Evolutionary conservation across 1,140 invertebrate genomes (phyloP), one percentile per base, ranked within the genome.

Genomic region (Ceratina calcarata): DNA sequence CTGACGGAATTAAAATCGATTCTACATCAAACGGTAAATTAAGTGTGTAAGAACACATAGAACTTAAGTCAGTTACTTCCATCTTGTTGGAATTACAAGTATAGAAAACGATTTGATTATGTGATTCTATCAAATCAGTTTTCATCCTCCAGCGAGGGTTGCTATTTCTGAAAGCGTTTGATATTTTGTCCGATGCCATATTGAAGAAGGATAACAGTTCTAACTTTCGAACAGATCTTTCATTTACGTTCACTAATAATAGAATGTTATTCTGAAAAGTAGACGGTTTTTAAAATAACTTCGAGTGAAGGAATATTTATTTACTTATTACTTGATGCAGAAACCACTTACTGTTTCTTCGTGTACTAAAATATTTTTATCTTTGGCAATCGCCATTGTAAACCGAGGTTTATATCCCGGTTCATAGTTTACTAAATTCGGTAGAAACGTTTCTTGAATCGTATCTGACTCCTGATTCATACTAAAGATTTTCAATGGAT

Each of bases 401-500:
- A 86, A 93, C 15, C 68, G 60, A 32, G 90, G 90, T 68, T 68
- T 86, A 22, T 75, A 83, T 16, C 87, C 82, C 37, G 85, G 69
- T 3, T 67, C 55, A 15, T 86, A 82, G 2, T 58, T 80, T 12
- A 92, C 64, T 12, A 93, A 85, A 12, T 83, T 86, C 10, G 90
- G 85, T 20, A 93, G 67, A 13, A 81, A 60, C 32, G 92, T 89
- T 80, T 93, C 88, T 12, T 85, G 74, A 72, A 92, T 89, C 64
- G 81, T 89, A 78, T 87, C 90, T 69, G 78, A 85, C n/a, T 86
- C 81, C 22, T 90, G 86, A 66, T 89, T 91, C 81, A 94, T 92
- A 10, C 91, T 92, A 81, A 92, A 94, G 37, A 95, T 74, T 62
- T 86, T 88, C n/a, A 94, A 89, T 22, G 95, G 94, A 89, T 94